Percentiles rank a stretch among this genome's conserved stretches.
Evolutionary conservation across 2,888 invertebrate species (phyloP).

Genomic region (Heliconius ismenius): DNA sequence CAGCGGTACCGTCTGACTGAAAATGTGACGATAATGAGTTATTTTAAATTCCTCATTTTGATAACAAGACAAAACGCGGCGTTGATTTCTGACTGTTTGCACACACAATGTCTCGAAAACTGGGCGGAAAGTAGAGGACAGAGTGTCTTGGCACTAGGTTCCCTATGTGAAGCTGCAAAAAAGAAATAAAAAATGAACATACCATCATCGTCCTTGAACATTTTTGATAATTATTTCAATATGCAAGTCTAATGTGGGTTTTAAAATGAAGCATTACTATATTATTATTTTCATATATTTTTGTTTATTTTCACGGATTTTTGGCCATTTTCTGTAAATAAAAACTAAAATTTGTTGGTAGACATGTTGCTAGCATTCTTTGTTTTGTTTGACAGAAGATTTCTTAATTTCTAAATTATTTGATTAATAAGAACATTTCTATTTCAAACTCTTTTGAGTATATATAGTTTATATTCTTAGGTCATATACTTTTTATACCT

Average conservation of each 20-base stretch:
- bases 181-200: background rate
- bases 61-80: no score
- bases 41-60: no score
- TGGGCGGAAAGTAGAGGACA: background rate
- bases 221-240: slow-evolving; percentile 18
- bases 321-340: background rate
- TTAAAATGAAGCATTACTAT: background rate
- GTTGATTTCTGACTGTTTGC: no score
- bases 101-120: no score
- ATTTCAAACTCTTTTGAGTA: slow-evolving; percentile 2
- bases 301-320: background rate
- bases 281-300: background rate
- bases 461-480: no score
- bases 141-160: background rate
- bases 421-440: background rate
- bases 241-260: background rate
- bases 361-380: slow-evolving; percentile 3
- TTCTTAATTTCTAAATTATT: slow-evolving; percentile 4
- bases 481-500: no score
- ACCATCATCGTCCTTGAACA: slow-evolving; percentile 44
- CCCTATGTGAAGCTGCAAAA: background rate
- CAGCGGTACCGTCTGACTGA: background rate
- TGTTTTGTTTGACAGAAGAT: slow-evolving; percentile 24
- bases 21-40: background rate
- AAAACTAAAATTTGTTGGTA: background rate